phyloP scores from a whole-genome alignment of 1,140 invertebrate genomes.

The Conus ventricosus region DNA sequence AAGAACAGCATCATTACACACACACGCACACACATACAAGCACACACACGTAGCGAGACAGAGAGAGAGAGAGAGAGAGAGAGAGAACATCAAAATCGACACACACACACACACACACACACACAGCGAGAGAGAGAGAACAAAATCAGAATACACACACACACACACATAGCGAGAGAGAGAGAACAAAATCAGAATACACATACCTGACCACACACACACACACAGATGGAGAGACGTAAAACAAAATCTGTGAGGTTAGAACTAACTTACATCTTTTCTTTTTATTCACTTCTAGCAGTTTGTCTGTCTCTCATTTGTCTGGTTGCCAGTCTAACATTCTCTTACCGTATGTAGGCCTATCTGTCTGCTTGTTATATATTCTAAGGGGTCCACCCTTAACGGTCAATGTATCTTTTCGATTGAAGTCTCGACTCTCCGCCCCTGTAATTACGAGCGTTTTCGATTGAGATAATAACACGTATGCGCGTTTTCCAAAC shows the following conservation, averaged over 20 bases:
- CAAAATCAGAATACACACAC: background rate
- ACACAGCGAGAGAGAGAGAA: too few species aligned
- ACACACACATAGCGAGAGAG: slow-evolving; percentile 1
- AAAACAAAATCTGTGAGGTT: background rate
- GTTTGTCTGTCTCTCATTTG: background rate
- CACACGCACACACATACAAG: too few species aligned
- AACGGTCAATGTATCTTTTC: background rate
- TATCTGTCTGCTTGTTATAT: background rate
- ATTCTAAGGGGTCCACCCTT: background rate
- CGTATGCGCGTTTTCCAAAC: background rate
- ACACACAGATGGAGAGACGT: slow-evolving; percentile 5
- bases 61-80: background rate
- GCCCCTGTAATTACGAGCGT: background rate
- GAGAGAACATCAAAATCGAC: background rate
- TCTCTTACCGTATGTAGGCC: background rate
- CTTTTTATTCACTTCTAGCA: too few species aligned
- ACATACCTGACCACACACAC: background rate
- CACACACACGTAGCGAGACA: too few species aligned
- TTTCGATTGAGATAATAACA: background rate
- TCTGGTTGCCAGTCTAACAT: background rate
- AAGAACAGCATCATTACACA: too few species aligned
- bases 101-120: background rate
- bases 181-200: background rate
- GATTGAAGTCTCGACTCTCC: background rate
- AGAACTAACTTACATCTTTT: too few species aligned